Base-by-base conservation (phyloP, 2,797 vertebrate genomes). In the Otolemur crassicaudatus region DNA sequence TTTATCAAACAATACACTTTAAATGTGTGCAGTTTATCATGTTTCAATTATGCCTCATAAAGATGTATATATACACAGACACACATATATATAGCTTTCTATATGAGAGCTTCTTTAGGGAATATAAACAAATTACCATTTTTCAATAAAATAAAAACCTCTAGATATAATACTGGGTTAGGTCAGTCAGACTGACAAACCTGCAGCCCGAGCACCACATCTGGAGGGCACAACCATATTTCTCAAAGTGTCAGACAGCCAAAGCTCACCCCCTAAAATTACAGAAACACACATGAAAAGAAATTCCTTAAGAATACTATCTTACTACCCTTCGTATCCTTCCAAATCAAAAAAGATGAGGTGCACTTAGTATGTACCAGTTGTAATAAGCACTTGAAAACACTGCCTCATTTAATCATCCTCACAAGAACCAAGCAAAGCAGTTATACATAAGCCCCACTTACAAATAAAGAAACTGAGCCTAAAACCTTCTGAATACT, bases 11-110 rank as follows among this genome's bases (percentile, higher is more conserved):
- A 40, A 69, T 49, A 94, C 40, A 93, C 34, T 83, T 86, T 67
- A 89, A 89, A 86, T 73, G 94, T 11, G 49, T 81, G 23, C 9
- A 27, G 4, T 84, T 83, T 58, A 84, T 80, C 72, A n/a, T 90
- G 72, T 81, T 95, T 97, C 93, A 96, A 89, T 85, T 97, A 95
- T 67, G 72, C 53, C 84, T 94, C 92, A 92, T 94, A 81, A 95
- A 96, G 53, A 94, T 37, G 82, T 22, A 95, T 58, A 69, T 73
- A 60, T 13, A 49, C 14, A 34, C 23, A 43, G 9, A 79, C 75
- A 34, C n/a, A 37, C 29, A 31, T 23, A n/a, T 34, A 34, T 23
- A n/a, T 34, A 34, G 7, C 76, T 82, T 31, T 82, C 94, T 72
- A 87, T 27, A 96, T 83, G 72, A 60, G 76, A 91, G 20, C 20